Percentiles rank a stretch among this genome's conserved stretches.
Conservation (phyloP, 2,797 vertebrate genomes). For the Heterohyrax brucei region DNA sequence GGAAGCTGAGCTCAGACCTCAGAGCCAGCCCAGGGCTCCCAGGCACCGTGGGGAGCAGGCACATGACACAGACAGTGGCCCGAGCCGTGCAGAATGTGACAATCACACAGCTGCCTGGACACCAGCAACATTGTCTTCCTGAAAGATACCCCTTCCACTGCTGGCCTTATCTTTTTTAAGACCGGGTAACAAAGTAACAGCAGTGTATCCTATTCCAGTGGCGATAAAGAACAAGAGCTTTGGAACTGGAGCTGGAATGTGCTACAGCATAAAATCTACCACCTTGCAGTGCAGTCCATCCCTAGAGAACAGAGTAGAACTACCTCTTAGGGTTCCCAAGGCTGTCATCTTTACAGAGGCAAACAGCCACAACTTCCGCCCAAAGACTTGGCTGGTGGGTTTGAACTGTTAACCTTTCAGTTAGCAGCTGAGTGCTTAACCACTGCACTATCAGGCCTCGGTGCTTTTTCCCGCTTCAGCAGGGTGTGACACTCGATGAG, state of each 20-base stretch:
- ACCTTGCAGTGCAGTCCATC: not conserved
- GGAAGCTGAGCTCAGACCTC: not conserved
- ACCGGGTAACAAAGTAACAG: conserved; percentile 21
- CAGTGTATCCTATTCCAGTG: not conserved
- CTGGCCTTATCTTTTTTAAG: not conserved
- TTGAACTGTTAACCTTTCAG: not conserved
- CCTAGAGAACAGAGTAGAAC: not conserved
- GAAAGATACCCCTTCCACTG: not conserved
- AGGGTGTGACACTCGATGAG: not conserved
- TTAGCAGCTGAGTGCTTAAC: not conserved
- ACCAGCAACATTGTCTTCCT: conserved; percentile 34
- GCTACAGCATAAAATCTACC: too few relatives aligned
- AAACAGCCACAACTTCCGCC: not conserved
- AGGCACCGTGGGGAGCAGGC: not conserved
- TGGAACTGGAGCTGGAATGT: not conserved
- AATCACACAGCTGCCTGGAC: not conserved
- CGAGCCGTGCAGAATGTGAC: not conserved
- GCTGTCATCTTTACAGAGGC: not conserved
- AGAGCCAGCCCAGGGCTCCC: not conserved
- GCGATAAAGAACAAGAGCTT: not conserved
- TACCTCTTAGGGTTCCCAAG: not conserved
- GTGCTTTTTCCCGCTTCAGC: not conserved
- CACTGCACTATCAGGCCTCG: not conserved
- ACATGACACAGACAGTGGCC: not conserved
- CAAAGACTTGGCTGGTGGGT: not conserved